Base-by-base conservation (phyloP, 2,888 invertebrate genomes). In the Stenoptilia bipunctidactyla region DNA sequence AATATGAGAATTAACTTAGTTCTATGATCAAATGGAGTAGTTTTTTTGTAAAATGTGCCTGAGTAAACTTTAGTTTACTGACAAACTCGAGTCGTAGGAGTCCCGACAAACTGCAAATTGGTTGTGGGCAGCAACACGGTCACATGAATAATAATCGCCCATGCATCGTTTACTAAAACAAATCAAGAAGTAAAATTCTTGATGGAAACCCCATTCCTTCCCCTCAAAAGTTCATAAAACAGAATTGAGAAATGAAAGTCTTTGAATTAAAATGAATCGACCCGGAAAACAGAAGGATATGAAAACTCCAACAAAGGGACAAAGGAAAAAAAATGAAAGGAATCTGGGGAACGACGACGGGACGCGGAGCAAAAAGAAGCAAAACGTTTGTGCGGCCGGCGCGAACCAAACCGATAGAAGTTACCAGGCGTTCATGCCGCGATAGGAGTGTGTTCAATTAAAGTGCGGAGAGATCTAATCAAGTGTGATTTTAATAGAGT, bases 181-280 rank as follows among this genome's bases (percentile, higher is more conserved):
- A 9, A 30, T n/a, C 30, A 30, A 8, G 12, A 4, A 30, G 3
- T 20, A 30, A 30, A 30, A 30, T 30, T 3, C 2, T 3, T 20
- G 8, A 5, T 20, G 20, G 20, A 3, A 20, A 5, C 20, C 20
- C 20, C 20, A 20, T 8, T 43, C 46, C 49, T 48, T 43, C 43
- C 41, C 45, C n/a, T 35, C 38, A 42, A 50, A 44, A 47, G 37
- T 30, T 30, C 4, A 44, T 43, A 54, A 51, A 50, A 50, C 52
- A 45, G 50, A 51, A 45, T 46, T 47, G 49, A 45, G 46, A 58
- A 55, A 51, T 56, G 51, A 51, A 53, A 56, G 53, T 57, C 64
- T 64, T 66, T 65, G 66, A 65, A 77, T 77, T 74, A 70, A 75
- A 75, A 76, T 69, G 69, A 73, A 76, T 69, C 66, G 72, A 74